Evolutionary conservation across 2,113 vertebrate species (phyloP).

Genomic region (Gallinago undulata): DNA sequence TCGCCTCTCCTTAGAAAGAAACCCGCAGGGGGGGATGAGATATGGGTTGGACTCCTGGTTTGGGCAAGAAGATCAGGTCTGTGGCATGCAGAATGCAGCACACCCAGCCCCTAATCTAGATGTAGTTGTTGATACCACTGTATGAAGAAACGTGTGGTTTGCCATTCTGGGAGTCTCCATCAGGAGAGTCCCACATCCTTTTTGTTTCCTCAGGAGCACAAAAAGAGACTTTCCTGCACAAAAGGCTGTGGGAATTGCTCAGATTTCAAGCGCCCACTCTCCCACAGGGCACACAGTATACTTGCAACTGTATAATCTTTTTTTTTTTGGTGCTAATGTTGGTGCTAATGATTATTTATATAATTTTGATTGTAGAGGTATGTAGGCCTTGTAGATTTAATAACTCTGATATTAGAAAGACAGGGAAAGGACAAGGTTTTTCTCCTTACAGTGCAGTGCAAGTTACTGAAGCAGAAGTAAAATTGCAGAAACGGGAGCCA

Average conservation of each 20-base stretch:
- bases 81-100: neutral
- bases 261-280: neutral
- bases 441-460: neutral
- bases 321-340: neutral
- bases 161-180: neutral
- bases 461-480: conserved; percentile 27
- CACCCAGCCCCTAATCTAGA: neutral
- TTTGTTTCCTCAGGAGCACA: neutral
- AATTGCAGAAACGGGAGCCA: neutral
- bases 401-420: neutral
- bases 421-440: neutral
- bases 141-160: neutral
- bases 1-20: neutral
- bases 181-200: neutral
- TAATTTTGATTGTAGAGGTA: neutral
- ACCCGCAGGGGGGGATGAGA: fast-evolving
- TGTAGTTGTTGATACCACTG: neutral
- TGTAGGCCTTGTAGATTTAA: neutral
- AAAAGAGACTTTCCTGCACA: neutral
- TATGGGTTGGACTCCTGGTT: neutral
- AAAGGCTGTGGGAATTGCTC: neutral
- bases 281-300: neutral
- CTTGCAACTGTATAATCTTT: neutral
- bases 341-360: neutral
- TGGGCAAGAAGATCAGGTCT: neutral